These are phyloP conservation scores for Myotis myotis DNA, from an alignment of 2,797 vertebrate species.

Conservation along the genomic window DNA sequence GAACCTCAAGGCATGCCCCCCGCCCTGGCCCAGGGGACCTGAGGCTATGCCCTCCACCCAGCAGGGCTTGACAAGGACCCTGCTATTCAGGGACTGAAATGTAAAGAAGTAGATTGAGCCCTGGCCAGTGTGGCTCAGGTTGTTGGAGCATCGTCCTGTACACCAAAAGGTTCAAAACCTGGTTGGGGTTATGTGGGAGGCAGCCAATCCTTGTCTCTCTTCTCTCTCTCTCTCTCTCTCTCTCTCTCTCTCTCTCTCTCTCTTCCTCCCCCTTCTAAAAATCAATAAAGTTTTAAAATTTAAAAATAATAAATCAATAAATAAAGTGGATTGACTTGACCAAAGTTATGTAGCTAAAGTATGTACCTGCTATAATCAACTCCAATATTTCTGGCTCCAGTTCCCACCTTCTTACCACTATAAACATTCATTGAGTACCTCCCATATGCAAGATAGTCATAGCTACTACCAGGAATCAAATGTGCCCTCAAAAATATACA, in stretches of 20 bases:
- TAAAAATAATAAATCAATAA: background rate
- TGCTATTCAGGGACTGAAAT: background rate
- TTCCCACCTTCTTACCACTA: background rate
- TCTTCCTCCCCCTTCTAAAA: background rate
- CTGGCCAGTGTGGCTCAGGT: background rate
- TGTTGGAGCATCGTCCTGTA: background rate
- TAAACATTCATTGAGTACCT: background rate
- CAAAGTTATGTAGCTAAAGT: background rate
- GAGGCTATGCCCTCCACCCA: too few species aligned
- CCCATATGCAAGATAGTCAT: background rate
- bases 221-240: background rate
- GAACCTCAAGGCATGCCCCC: too few species aligned
- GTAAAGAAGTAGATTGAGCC: background rate
- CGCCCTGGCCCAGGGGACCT: too few species aligned
- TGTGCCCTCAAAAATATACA: background rate
- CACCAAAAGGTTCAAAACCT: background rate
- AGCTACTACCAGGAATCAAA: background rate
- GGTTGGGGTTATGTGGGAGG: background rate
- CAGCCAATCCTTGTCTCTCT: background rate
- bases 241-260: too few species aligned
- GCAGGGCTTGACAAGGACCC: too few species aligned
- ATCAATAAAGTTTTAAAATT: background rate
- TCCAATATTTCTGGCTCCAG: background rate
- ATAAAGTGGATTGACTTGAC: background rate
- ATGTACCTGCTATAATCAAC: background rate